phyloP scores from a whole-genome alignment of 2,113 vertebrate genomes.

The Lampris incognitus region DNA sequence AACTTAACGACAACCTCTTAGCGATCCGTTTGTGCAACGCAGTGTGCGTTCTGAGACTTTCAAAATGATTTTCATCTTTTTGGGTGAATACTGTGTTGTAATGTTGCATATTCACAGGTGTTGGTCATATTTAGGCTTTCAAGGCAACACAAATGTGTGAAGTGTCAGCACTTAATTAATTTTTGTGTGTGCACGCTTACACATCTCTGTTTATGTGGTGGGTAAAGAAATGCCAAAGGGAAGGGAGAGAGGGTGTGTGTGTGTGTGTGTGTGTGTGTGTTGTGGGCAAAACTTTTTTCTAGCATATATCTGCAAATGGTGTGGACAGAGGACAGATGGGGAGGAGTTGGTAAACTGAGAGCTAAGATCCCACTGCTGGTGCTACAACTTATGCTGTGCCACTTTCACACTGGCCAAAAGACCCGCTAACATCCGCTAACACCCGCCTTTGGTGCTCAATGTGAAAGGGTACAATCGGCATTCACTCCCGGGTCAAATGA shows the following conservation, averaged over 20 bases:
- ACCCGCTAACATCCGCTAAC: too few species aligned
- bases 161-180: not conserved
- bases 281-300: constrained; percentile 8
- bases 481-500: too few species aligned
- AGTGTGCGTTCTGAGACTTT: constrained; percentile 5
- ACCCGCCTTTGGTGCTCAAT: too few species aligned
- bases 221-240: too few species aligned
- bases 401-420: too few species aligned
- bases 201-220: not conserved
- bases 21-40: not conserved
- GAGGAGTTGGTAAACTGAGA: not conserved
- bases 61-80: constrained; percentile 3
- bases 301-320: not conserved
- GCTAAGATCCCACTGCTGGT: not conserved
- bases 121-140: constrained; percentile 1
- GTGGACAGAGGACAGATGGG: not conserved
- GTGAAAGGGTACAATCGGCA: too few species aligned
- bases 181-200: not conserved
- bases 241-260: not conserved
- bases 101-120: not conserved
- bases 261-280: constrained; percentile 12
- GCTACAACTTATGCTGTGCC: too few species aligned
- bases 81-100: not conserved
- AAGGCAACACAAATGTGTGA: not conserved
- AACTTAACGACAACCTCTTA: not conserved